Evolutionary conservation across 1,140 invertebrate species (phyloP), one percentile per base, ranked within the genome.

Genomic region (Neodiprion pinetum): DNA sequence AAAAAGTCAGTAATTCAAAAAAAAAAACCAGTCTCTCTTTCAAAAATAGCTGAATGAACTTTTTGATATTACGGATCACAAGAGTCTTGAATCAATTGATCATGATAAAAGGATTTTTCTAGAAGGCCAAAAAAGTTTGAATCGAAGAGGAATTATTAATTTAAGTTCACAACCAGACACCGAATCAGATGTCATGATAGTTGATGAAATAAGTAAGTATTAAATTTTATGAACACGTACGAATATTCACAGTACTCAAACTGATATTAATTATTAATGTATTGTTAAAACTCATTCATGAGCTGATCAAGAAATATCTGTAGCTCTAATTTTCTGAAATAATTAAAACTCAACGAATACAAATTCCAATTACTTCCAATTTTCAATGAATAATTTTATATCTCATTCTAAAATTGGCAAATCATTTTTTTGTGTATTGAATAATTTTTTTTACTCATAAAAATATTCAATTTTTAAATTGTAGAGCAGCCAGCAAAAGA

Each of bases 141-240:
- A 74, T 74, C 73, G 73, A 49, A 74, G 73, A 28, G 73, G 73
- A 74, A 48, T 74, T 74, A 48, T 74, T 49, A 50, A 70, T 74
- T 70, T 74, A 70, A 66, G 40, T 50, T 74, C 23, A 70, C 67
- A 48, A 70, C 49, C 73, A 74, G 69, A 74, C 23, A 48, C 67
- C 69, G 40, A 74, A 70, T 2, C 3, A 11, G 48, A 74, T 7
- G 12, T 50, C 4, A 74, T 74, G 73, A 50, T 74, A 40, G 21
- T 74, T 74, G 73, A 74, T 49, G 73, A 74, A 73, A 74, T 74
- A 12, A 70, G 73, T 74, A 47, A 74, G 73, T 74, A 74, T 74
- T 61, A 65, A 48, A 72, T 50, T 50, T 48, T 17, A 72, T 47
- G 17, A 48, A 50, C 1, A 50, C 17, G 53, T 21, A 48, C 48